A percentile compares a stretch with the other conserved stretches of the same genome.
Conservation (phyloP, 1,140 invertebrate species). For the Plectus sambesii region DNA sequence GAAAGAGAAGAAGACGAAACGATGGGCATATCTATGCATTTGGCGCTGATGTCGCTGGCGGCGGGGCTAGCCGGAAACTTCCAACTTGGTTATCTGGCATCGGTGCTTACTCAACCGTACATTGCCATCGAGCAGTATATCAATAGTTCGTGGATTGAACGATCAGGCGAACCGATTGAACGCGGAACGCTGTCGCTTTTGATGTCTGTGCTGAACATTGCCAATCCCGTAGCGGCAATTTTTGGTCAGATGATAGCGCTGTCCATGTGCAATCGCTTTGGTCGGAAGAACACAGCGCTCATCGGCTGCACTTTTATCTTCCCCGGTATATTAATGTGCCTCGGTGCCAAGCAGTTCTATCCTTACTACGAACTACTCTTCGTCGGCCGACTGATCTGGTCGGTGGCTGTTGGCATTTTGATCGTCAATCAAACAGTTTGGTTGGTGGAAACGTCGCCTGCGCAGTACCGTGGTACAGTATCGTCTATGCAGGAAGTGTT, state of each 20-base stretch:
- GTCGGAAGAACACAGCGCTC: conserved; percentile 7
- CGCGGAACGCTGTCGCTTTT: not conserved
- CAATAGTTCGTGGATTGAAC: conserved; percentile 2
- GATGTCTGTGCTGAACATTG: conserved; percentile 1
- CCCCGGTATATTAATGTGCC: conserved; percentile 1
- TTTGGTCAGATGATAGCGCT: conserved; percentile 5
- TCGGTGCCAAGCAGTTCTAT: not conserved
- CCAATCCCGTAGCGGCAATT: conserved; percentile 4
- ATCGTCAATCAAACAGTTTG: conserved; percentile 7
- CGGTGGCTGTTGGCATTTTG: conserved; percentile 7
- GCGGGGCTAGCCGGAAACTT: too few relatives aligned
- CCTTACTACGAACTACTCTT: conserved; percentile 5
- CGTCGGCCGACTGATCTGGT: conserved; percentile 8
- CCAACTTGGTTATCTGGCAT: too few relatives aligned
- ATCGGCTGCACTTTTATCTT: conserved; percentile 1
- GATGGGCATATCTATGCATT: too few relatives aligned
- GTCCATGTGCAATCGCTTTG: conserved; percentile 4
- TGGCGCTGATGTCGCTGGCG: too few relatives aligned
- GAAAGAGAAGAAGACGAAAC: too few relatives aligned
- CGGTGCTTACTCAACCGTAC: too few relatives aligned
- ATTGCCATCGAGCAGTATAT: too few relatives aligned
- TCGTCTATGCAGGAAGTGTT: conserved; percentile 2
- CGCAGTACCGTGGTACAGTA: conserved; percentile 5
- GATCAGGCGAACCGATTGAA: conserved; percentile 7
- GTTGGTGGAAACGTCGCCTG: conserved; percentile 5